Evolutionary conservation across 2,113 vertebrate species (phyloP).

Genomic region (Meleagris gallopavo): DNA sequence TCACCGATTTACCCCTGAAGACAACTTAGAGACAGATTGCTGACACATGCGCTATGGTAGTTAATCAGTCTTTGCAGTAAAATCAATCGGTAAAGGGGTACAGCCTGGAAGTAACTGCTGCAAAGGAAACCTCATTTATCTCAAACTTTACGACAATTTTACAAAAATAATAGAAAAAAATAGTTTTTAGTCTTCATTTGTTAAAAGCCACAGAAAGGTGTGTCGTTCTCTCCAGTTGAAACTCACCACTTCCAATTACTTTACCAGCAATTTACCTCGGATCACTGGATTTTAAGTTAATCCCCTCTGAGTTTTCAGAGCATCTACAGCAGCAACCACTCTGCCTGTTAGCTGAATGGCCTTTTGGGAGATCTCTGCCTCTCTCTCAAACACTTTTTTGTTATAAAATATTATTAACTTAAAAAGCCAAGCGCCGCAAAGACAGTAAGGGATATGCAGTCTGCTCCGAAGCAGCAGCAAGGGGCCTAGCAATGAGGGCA

Average conservation of each 20-base stretch:
- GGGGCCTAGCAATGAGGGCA: slow-evolving; percentile 71
- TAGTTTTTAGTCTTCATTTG: neutral
- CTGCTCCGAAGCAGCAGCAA: slow-evolving; percentile 68
- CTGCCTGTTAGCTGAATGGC: slow-evolving; percentile 46
- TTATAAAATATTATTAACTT: slow-evolving; percentile 74
- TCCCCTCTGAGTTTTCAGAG: slow-evolving; percentile 47
- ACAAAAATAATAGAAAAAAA: neutral
- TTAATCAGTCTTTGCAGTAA: neutral
- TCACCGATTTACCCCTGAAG: neutral
- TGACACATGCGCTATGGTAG: neutral
- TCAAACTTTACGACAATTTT: neutral
- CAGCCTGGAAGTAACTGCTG: neutral
- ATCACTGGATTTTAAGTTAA: slow-evolving; percentile 30
- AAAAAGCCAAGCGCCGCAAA: slow-evolving; percentile 51
- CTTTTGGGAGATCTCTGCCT: slow-evolving; percentile 44
- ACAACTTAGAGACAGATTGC: neutral
- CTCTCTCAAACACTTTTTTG: neutral
- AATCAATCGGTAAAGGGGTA: neutral
- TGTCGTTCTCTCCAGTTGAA: slow-evolving; percentile 30
- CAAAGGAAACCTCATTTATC: neutral
- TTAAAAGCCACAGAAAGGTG: neutral
- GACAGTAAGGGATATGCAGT: slow-evolving; percentile 55
- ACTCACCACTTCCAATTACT: slow-evolving; percentile 48
- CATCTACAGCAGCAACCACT: slow-evolving; percentile 46
- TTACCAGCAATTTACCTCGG: slow-evolving; percentile 54